These are phyloP conservation scores for Drosophila kambysellisi DNA, from an alignment of 2,888 invertebrate genomes.

Conservation along the genomic window DNA sequence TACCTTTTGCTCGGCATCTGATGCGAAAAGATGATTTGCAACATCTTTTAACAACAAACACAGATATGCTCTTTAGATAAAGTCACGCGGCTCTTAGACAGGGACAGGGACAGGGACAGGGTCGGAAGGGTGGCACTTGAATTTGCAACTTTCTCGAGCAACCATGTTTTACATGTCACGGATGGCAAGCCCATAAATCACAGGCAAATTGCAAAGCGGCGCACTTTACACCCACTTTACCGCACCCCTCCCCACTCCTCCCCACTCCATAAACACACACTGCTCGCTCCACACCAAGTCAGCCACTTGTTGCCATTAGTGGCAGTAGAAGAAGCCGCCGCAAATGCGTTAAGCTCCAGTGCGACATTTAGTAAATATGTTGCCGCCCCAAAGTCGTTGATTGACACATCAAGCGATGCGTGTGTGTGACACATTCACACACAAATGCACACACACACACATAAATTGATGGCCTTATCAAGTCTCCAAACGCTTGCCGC, in stretches of 20 bases:
- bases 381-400: slow-evolving; percentile 45
- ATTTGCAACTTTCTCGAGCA: slow-evolving; percentile 29
- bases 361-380: slow-evolving; percentile 47
- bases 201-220: slow-evolving; percentile 39
- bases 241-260: background rate
- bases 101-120: background rate
- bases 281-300: slow-evolving; percentile 23
- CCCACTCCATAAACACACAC: background rate
- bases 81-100: slow-evolving; percentile 1
- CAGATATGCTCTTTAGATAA: slow-evolving; percentile 76
- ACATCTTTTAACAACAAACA: slow-evolving; percentile 50
- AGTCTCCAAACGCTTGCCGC: slow-evolving; percentile 12
- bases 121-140: background rate
- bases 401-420: slow-evolving; percentile 60
- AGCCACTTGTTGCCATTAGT: slow-evolving; percentile 63
- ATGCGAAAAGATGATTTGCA: slow-evolving; percentile 64
- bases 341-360: slow-evolving; percentile 37
- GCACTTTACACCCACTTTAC: slow-evolving; percentile 24
- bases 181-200: slow-evolving; percentile 62
- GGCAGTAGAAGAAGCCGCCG: slow-evolving; percentile 35
- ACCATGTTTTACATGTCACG: slow-evolving; percentile 46
- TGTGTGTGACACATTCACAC: slow-evolving; percentile 33
- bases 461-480: slow-evolving; percentile 42
- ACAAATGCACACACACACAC: background rate
- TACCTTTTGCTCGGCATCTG: slow-evolving; percentile 4